phyloP scores from a whole-genome alignment of 2,113 vertebrate genomes.

The Plecturocebus donacophilus region DNA sequence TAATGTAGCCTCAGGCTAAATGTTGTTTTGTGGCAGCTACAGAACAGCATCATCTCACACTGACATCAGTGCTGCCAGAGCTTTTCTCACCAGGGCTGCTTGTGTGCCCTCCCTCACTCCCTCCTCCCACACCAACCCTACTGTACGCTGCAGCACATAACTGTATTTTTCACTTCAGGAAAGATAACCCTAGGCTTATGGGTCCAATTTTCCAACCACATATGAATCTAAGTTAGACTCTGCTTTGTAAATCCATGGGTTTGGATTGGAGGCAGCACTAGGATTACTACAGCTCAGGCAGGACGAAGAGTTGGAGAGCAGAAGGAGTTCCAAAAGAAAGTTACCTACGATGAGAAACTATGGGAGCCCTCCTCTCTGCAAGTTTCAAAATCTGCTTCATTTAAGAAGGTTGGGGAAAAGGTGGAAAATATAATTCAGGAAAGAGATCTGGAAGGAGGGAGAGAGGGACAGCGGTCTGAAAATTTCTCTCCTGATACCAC shows the following conservation, averaged over 20 bases:
- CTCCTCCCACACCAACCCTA: neutral
- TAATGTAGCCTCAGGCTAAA: neutral
- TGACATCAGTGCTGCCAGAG: neutral
- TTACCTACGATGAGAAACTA: neutral
- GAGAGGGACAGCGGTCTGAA: neutral
- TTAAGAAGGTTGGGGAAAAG: neutral
- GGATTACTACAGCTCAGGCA: neutral
- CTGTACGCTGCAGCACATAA: neutral
- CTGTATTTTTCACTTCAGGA: neutral
- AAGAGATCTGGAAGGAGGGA: neutral
- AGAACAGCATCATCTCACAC: neutral
- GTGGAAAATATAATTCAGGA: neutral
- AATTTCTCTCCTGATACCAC: neutral
- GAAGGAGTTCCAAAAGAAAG: neutral
- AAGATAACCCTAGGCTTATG: neutral
- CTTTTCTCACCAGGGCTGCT: neutral
- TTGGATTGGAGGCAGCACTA: neutral
- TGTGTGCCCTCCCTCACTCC: neutral
- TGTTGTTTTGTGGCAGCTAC: neutral
- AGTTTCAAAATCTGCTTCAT: neutral
- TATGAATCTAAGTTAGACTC: neutral
- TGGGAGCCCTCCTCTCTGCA: neutral
- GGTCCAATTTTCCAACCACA: neutral
- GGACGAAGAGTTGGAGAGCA: neutral
- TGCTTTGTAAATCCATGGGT: no score